Conservation (phyloP, 2,797 vertebrate genomes). For the Salarias fasciatus region DNA sequence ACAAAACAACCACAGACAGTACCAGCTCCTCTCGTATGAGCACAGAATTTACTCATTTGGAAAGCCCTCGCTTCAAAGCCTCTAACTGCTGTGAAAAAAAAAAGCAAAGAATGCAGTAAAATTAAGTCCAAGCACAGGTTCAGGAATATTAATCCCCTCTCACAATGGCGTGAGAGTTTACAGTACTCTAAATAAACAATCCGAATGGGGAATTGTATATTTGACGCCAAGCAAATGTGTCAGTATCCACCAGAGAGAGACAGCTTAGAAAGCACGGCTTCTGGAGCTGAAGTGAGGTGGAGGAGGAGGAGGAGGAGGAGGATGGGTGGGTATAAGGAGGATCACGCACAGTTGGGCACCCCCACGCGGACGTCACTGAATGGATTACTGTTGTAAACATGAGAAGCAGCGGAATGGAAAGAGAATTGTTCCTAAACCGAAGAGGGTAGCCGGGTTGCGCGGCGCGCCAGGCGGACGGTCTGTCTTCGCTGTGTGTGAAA, state of each 20-base stretch:
- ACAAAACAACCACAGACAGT: conserved; percentile 66
- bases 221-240: conserved; percentile 30
- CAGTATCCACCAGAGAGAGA: conserved; percentile 44
- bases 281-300: conserved; percentile 20
- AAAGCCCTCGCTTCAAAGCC: conserved; percentile 12
- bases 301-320: conserved; percentile 9
- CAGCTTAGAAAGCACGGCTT: conserved; percentile 26
- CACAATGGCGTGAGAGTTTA: conserved; percentile 23
- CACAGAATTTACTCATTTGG: conserved; percentile 22
- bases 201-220: conserved; percentile 36
- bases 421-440: conserved; percentile 47
- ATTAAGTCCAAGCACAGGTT: conserved; percentile 38
- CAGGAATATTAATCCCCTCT: conserved; percentile 23
- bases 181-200: conserved; percentile 39
- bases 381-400: conserved; percentile 63
- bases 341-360: conserved; percentile 52
- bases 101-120: conserved; percentile 1
- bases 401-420: conserved; percentile 41
- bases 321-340: conserved; percentile 35
- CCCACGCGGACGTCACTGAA: conserved; percentile 46
- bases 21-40: conserved; percentile 45
- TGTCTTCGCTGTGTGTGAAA: conserved; percentile 46
- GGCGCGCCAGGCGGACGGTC: conserved; percentile 42
- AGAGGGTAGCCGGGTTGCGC: conserved; percentile 6
- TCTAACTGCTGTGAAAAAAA: conserved; percentile 26